Percentiles rank a stretch among this genome's conserved stretches.
Evolutionary conservation across 2,797 vertebrate genomes (phyloP).

Genomic region (Chelon labrosus): DNA sequence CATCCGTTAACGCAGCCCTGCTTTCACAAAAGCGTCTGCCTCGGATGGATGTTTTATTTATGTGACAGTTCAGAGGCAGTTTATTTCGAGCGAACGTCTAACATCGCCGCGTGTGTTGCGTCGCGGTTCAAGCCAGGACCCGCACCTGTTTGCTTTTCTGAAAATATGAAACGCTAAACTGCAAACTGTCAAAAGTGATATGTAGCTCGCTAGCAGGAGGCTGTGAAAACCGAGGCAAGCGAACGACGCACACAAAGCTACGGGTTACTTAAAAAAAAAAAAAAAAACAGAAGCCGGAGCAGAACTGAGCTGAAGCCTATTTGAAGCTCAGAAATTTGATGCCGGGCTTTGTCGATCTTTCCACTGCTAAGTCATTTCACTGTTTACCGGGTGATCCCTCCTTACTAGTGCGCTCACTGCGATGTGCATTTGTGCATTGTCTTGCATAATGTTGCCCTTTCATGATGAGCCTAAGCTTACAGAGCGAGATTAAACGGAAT

Average conservation of each 20-base stretch:
- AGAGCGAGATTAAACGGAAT: conserved; percentile 44
- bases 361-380: conserved; percentile 34
- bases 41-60: conserved; percentile 49
- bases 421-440: conserved; percentile 13
- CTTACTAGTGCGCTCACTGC: neutral
- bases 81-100: conserved; percentile 33
- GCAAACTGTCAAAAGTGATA: conserved; percentile 51
- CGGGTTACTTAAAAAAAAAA: conserved; percentile 15
- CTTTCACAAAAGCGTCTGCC: conserved; percentile 25
- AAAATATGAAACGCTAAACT: conserved; percentile 41
- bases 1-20: conserved; percentile 28
- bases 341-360: conserved; percentile 38
- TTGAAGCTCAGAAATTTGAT: conserved; percentile 40
- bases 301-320: conserved; percentile 7
- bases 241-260: conserved; percentile 31
- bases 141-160: conserved; percentile 62
- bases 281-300: neutral
- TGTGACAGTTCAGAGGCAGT: conserved; percentile 35
- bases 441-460: conserved; percentile 7
- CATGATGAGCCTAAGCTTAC: conserved; percentile 43
- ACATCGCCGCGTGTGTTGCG: conserved; percentile 26
- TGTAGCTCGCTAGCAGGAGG: conserved; percentile 24
- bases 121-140: conserved; percentile 38
- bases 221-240: conserved; percentile 28
- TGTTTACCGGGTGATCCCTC: conserved; percentile 26